phyloP scores from a whole-genome alignment of 2,797 vertebrate species.

The Balearica regulorum region DNA sequence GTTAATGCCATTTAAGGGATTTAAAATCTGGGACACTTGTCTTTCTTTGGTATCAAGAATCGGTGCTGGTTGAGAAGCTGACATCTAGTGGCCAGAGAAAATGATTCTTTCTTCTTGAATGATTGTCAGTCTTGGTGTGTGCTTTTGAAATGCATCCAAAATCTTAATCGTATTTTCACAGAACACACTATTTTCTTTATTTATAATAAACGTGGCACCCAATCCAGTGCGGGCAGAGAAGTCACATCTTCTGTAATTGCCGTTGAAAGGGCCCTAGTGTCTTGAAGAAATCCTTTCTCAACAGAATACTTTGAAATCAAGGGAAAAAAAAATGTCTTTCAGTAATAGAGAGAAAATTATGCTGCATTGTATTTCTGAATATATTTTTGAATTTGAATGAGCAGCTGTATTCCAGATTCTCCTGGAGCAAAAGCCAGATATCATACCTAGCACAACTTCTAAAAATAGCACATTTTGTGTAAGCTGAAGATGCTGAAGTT shows the following conservation, averaged over 20 bases:
- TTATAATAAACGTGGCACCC: not conserved
- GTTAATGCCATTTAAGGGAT: slow-evolving; percentile 80
- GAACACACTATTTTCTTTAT: rapidly evolving
- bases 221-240: not conserved
- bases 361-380: not conserved
- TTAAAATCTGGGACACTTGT: slow-evolving; percentile 72
- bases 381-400: not conserved
- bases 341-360: not conserved
- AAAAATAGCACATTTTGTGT: not conserved
- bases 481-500: not conserved
- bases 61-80: slow-evolving; percentile 48
- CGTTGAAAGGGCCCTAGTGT: not conserved
- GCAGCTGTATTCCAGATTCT: not conserved
- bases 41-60: slow-evolving; percentile 2
- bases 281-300: not conserved
- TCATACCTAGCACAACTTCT: not conserved
- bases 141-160: not conserved
- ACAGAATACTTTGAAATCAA: not conserved
- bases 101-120: not conserved
- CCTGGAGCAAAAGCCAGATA: not conserved
- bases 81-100: slow-evolving; percentile 70
- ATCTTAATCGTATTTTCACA: not conserved
- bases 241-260: not conserved
- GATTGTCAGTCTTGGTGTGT: not conserved
- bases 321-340: not conserved